Evolutionary conservation across 2,797 vertebrate genomes (phyloP).

Genomic region (Sandelia bainsii): DNA sequence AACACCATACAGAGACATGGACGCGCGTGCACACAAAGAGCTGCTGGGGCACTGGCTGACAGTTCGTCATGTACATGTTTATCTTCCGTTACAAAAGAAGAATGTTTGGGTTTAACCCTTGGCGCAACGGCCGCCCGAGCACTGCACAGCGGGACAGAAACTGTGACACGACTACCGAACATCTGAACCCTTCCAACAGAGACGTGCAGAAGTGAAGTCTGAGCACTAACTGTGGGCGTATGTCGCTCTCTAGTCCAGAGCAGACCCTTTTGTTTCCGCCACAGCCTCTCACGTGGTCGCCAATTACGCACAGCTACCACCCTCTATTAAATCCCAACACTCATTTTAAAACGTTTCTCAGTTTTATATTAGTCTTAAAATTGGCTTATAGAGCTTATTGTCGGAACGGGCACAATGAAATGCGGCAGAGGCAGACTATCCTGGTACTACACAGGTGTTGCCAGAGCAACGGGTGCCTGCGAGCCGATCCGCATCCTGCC

Average conservation of each 20-base stretch:
- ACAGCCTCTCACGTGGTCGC: slow-evolving; percentile 71
- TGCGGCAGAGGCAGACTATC: slow-evolving; percentile 66
- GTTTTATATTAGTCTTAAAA: too few relatives aligned
- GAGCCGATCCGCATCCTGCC: slow-evolving; percentile 80
- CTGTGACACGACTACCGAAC: slow-evolving; percentile 36
- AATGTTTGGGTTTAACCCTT: slow-evolving; percentile 34
- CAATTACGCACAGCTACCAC: slow-evolving; percentile 67
- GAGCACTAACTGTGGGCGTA: slow-evolving; percentile 65
- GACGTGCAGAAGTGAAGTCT: slow-evolving; percentile 51
- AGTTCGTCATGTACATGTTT: slow-evolving; percentile 59
- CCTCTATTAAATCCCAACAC: slow-evolving; percentile 19
- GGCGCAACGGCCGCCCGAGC: slow-evolving; percentile 29
- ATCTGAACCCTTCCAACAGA: slow-evolving; percentile 3
- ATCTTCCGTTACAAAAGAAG: slow-evolving; percentile 27
- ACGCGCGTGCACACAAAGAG: slow-evolving; percentile 20
- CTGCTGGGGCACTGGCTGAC: slow-evolving; percentile 50
- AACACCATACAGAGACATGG: slow-evolving; percentile 45
- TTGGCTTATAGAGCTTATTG: not conserved
- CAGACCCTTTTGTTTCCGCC: slow-evolving; percentile 80
- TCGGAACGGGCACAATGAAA: slow-evolving; percentile 51
- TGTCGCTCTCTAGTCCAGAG: slow-evolving; percentile 67
- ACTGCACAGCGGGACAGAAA: not conserved
- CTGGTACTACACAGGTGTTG: slow-evolving; percentile 83
- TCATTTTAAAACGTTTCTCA: not conserved
- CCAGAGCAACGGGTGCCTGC: slow-evolving; percentile 85